These are phyloP conservation scores for Ginglymostoma cirratum DNA, from an alignment of 2,113 vertebrate species.

Conservation along the genomic window DNA sequence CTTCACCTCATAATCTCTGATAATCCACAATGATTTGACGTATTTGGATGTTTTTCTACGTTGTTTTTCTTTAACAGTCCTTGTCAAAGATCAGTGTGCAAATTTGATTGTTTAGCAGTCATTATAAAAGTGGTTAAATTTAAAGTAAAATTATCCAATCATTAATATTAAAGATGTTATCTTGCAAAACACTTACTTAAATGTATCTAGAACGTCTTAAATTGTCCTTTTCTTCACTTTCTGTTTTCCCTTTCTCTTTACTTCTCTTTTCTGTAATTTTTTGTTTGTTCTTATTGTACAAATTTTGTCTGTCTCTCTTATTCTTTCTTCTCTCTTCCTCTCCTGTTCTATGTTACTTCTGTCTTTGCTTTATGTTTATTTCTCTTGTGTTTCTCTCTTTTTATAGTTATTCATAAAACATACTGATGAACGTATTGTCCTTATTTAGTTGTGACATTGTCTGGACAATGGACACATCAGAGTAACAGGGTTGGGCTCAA, in stretches of 20 bases:
- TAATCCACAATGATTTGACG: background rate
- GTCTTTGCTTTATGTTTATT: background rate
- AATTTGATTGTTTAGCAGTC: background rate
- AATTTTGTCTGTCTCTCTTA: background rate
- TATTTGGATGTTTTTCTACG: background rate
- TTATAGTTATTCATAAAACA: background rate
- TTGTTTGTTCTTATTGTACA: background rate
- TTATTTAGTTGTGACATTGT: background rate
- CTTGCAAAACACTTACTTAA: background rate
- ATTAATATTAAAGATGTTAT: background rate
- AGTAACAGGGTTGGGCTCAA: background rate
- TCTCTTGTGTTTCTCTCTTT: background rate
- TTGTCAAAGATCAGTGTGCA: background rate
- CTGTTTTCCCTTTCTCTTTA: background rate
- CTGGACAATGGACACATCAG: background rate
- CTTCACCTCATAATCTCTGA: slow-evolving; percentile 17
- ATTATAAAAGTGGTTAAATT: background rate
- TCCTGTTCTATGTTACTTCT: background rate
- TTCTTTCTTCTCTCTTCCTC: background rate
- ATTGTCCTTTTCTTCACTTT: background rate
- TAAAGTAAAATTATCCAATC: background rate
- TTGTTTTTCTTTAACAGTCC: background rate
- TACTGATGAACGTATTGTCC: background rate
- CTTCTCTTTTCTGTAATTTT: background rate
- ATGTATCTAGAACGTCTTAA: background rate